Evolutionary conservation across 2,113 vertebrate species (phyloP).

Genomic region (Podiceps cristatus): DNA sequence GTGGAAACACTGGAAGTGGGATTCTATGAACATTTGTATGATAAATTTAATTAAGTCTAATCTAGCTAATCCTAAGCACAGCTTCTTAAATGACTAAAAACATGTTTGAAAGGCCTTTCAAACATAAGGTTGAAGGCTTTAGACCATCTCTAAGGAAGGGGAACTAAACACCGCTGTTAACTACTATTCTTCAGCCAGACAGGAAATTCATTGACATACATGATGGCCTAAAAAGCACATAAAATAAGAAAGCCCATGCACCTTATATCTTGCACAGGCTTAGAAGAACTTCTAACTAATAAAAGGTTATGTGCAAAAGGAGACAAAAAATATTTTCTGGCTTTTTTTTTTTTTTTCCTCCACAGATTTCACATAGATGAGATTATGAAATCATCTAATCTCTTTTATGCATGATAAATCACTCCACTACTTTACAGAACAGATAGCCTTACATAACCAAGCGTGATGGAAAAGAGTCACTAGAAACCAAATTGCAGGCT

Average conservation of each 20-base stretch:
- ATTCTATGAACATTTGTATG: background rate
- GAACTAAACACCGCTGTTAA: background rate
- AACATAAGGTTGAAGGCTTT: background rate
- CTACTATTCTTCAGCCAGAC: background rate
- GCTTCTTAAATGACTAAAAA: background rate
- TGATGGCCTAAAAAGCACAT: background rate
- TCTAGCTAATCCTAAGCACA: background rate
- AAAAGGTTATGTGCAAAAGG: background rate
- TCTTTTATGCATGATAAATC: slow-evolving; percentile 53
- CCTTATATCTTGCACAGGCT: background rate
- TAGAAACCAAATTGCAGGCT: background rate
- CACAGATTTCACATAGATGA: background rate
- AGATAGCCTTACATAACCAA: slow-evolving; percentile 38
- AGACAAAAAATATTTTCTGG: background rate
- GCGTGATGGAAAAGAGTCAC: background rate
- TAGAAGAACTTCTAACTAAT: background rate
- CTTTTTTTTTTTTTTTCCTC: background rate
- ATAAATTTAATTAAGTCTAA: background rate
- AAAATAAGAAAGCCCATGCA: background rate
- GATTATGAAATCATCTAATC: slow-evolving; percentile 54
- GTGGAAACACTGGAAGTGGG: background rate
- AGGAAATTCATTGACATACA: background rate
- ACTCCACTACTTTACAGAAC: background rate
- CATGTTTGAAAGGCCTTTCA: background rate
- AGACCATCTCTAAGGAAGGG: background rate